These are phyloP conservation scores for Periophthalmus modestus DNA, from an alignment of 2,113 vertebrate species.

Conservation along the genomic window DNA sequence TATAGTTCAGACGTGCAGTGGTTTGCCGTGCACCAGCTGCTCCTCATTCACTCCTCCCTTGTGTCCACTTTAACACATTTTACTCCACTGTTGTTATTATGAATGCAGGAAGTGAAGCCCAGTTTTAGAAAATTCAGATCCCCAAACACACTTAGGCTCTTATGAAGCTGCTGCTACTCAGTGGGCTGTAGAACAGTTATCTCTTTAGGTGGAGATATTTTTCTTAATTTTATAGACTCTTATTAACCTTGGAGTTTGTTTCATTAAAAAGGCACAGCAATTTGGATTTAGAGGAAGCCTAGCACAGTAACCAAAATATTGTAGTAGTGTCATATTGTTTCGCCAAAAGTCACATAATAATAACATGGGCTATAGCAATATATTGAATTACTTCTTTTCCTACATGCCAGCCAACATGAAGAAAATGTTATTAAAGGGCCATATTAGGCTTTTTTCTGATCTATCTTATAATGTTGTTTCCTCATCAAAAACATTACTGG, in stretches of 20 bases:
- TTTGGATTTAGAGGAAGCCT: background rate
- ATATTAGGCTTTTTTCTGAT: no score
- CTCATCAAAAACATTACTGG: no score
- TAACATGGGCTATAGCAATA: no score
- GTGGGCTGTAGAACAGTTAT: background rate
- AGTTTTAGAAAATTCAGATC: background rate
- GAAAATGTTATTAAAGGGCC: no score
- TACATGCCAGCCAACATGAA: no score
- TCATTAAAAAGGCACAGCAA: background rate
- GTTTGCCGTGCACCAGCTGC: conserved; percentile 56
- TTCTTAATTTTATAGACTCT: background rate
- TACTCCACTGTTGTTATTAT: conserved; percentile 8
- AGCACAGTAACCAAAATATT: no score
- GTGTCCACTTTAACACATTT: conserved; percentile 34
- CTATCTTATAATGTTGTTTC: no score
- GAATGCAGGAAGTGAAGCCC: conserved; percentile 10
- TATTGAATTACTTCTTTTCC: no score
- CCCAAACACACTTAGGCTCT: conserved; percentile 4
- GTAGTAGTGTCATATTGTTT: no score
- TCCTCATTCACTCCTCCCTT: conserved; percentile 45
- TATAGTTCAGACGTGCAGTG: conserved; percentile 40
- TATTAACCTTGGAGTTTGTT: background rate
- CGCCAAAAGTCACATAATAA: no score
- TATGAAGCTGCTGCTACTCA: conserved; percentile 35
- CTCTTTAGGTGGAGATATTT: background rate